These are phyloP conservation scores for Timandra comae DNA, from an alignment of 2,888 invertebrate species.

Conservation along the genomic window DNA sequence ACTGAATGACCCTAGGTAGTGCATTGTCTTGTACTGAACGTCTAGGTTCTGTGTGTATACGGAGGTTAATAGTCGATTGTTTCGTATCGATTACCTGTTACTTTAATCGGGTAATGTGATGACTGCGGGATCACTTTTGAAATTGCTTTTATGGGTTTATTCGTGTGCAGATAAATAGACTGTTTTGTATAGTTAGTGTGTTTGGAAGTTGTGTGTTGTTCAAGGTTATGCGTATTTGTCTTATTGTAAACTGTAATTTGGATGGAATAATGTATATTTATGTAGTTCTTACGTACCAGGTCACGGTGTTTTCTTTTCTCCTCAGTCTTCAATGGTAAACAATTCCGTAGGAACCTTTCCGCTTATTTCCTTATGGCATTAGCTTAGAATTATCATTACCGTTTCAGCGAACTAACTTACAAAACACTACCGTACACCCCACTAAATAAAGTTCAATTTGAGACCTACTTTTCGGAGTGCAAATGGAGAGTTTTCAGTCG, in stretches of 20 bases:
- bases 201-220: no score
- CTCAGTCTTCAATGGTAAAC: conserved; percentile 36
- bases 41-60: conserved; percentile 16
- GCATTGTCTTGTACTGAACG: conserved; percentile 52
- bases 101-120: no score
- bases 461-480: conserved; percentile 23
- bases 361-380: conserved; percentile 62
- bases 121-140: no score
- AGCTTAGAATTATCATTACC: conserved; percentile 65
- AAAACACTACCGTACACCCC: conserved; percentile 32
- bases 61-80: conserved; percentile 22
- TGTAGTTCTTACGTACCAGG: conserved; percentile 13
- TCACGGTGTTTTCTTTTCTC: conserved; percentile 19
- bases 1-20: conserved; percentile 49
- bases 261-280: conserved; percentile 14
- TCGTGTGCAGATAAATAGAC: no score
- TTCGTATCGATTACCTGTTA: no score
- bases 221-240: no score
- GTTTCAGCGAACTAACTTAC: conserved; percentile 33
- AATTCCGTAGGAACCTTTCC: conserved; percentile 48
- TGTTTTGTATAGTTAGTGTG: no score
- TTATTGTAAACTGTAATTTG: no score
- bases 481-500: conserved; percentile 29
- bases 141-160: no score
- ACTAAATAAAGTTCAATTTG: conserved; percentile 41